Evolutionary conservation across 2,113 vertebrate species (phyloP).

Genomic region (Ceyx cyanopectus): DNA sequence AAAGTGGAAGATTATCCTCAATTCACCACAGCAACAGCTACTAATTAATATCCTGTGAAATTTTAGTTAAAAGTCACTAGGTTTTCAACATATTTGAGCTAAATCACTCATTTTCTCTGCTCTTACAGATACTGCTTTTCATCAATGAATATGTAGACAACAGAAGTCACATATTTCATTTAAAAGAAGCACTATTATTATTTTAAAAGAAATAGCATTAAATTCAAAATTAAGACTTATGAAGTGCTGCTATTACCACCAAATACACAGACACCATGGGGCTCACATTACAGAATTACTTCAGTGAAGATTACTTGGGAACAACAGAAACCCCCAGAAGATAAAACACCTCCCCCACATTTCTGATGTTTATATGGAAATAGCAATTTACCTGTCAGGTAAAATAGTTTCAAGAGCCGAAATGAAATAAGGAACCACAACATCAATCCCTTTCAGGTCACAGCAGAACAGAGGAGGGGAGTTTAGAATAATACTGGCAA

Average conservation of each 20-base stretch:
- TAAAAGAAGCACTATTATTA: not conserved
- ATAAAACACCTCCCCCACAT: not conserved
- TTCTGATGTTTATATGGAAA: not conserved
- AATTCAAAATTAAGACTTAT: not conserved
- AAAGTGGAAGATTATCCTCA: not conserved
- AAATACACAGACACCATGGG: not conserved
- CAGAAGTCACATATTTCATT: not conserved
- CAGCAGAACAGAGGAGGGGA: slow-evolving; percentile 95
- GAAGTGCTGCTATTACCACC: not conserved
- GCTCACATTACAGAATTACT: not conserved
- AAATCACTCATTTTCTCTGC: not conserved
- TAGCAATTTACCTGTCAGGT: slow-evolving; percentile 89
- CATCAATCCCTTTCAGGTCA: slow-evolving; percentile 95
- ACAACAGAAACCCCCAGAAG: not conserved
- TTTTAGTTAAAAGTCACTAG: not conserved
- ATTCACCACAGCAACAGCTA: not conserved
- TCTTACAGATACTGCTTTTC: not conserved
- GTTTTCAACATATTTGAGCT: not conserved
- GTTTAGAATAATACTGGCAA: slow-evolving; percentile 95
- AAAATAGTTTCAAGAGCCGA: slow-evolving; percentile 95
- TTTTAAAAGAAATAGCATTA: not conserved
- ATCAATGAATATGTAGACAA: not conserved
- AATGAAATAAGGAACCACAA: slow-evolving; percentile 96
- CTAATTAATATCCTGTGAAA: not conserved
- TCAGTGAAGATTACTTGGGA: not conserved